Evolutionary conservation across 2,113 vertebrate species (phyloP), one percentile per base, ranked within the genome.

Genomic region (Siniperca chuatsi): DNA sequence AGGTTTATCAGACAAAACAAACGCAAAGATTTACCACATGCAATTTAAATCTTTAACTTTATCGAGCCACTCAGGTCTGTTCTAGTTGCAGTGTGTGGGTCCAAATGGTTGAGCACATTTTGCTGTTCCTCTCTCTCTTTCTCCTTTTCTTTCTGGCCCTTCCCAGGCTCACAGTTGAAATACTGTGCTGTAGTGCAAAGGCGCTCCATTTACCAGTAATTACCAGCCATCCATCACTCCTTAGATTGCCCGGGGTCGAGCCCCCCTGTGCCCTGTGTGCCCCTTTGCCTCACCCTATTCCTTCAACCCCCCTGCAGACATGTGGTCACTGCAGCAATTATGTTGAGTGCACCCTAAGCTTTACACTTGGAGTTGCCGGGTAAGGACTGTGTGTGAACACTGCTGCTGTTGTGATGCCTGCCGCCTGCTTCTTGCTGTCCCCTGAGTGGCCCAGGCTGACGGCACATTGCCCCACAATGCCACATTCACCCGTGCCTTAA

Each of bases 191-290:
- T 70, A 72, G 90, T 91, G 94, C 93, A 96, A 93, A 95, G 93
- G 92, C 88, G 93, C 95, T 94, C 91, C 93, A 94, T 96, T 97
- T 96, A 94, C 90, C 90, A 94, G 90, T 96, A 97, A 96, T 96
- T 96, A 95, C 92, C 93, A 94, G 90, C 93, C 95, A 96, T 97
- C 96, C 95, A 97, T 97, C 96, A 97, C 96, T 91, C 92, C 90
- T 75, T 93, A 95, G 92, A 96, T 96, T 96, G 95, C 90, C 89
- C 80, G 90, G 94, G 96, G 97, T 97, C 96, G 91, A 90, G 94
- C 87, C 92, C 90, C 90, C 84, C 71, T 75, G 82, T 88, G 88
- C 92, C 92, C 94, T 37, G 1, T 20, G 74, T 90, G 91, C 87
- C 92, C 90, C 90, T 84, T 90, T 74, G 85, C 88, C 67, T 91